Evolutionary conservation across 35 echinoderm and acorn worm genomes (phyloP), one percentile per base, ranked within the genome.

Genomic region (Heliocidaris tuberculata): DNA sequence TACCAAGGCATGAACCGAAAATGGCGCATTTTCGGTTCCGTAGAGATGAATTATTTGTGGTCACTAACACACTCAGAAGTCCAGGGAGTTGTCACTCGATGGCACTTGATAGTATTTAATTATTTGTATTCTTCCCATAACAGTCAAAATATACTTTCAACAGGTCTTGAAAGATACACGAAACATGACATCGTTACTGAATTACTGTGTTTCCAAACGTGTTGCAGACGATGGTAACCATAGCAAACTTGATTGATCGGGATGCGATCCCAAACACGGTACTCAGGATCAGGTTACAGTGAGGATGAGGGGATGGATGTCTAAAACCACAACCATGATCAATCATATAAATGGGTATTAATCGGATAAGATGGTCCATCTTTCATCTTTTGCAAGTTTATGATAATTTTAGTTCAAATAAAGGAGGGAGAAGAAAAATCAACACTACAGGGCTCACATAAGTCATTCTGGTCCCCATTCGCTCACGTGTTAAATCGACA

Each of bases 331-430:
- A 78, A 78, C 65, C 65, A 78, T 27, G 7, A 78, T 78, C 65
- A 78, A 78, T 78, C 65, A 27, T 78, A n/a, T 78, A 78, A 78
- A 78, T 78, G 65, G 65, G 65, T 78, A 78, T 78, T 78, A 78
- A 78, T 78, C 21, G 27, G 65, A 78, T 19, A 78, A 78, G 65
- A 78, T 78, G 21, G 52, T 27, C 65, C 65, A 78, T 78, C 65
- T 78, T 78, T n/a, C 65, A 78, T 27, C 17, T 21, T 78, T 78
- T 24, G 65, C 65, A 78, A 24, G 65, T 78, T 78, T 78, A n/a
- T 27, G 65, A 78, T 78, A 4, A 78, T 24, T 78, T 78, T 78
- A 78, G 65, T 78, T 78, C 65, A 78, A 78, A 78, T 78, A 78
- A 78, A 78, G 65, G 8, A 7, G 65, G 65, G 17, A 24, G 21